Percentiles rank a stretch among this genome's conserved stretches.
phyloP scores from a whole-genome alignment of 2,888 invertebrate genomes.

The Electrophaes corylata region DNA sequence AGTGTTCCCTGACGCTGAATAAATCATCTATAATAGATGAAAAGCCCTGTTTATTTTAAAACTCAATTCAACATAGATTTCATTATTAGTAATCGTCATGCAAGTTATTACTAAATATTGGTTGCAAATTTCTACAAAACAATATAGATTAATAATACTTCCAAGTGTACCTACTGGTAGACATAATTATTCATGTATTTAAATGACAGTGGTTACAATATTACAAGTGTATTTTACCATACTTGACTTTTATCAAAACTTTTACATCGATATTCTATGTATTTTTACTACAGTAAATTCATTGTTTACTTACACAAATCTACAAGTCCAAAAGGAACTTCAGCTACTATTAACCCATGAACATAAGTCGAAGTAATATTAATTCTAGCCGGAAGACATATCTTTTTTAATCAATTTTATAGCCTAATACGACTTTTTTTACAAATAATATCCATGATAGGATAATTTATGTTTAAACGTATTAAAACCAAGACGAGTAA shows the following conservation, averaged over 20 bases:
- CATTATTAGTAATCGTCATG: too few relatives aligned
- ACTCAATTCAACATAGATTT: too few relatives aligned
- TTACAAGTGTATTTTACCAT: conserved; percentile 42
- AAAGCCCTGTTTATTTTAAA: too few relatives aligned
- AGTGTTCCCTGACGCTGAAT: too few relatives aligned
- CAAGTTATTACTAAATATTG: too few relatives aligned
- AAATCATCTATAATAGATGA: too few relatives aligned
- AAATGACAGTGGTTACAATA: background rate
- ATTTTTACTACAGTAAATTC: conserved; percentile 74
- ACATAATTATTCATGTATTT: background rate
- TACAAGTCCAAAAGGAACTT: conserved; percentile 74
- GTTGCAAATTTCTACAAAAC: too few relatives aligned
- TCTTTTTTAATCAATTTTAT: conserved; percentile 69
- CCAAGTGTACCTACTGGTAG: background rate
- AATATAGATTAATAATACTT: too few relatives aligned
- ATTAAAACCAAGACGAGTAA: too few relatives aligned
- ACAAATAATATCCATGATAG: conserved; percentile 7
- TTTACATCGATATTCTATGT: conserved; percentile 45
- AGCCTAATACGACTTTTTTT: conserved; percentile 51
- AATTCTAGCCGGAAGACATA: conserved; percentile 81
- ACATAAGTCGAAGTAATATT: conserved; percentile 67
- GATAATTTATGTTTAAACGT: too few relatives aligned
- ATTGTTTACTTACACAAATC: conserved; percentile 65
- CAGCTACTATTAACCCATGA: conserved; percentile 60
- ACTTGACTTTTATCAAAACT: conserved; percentile 57